Percentiles rank a stretch among this genome's conserved stretches.
Conservation (phyloP, 2,797 vertebrate species). For the Arnoldichthys spilopterus region DNA sequence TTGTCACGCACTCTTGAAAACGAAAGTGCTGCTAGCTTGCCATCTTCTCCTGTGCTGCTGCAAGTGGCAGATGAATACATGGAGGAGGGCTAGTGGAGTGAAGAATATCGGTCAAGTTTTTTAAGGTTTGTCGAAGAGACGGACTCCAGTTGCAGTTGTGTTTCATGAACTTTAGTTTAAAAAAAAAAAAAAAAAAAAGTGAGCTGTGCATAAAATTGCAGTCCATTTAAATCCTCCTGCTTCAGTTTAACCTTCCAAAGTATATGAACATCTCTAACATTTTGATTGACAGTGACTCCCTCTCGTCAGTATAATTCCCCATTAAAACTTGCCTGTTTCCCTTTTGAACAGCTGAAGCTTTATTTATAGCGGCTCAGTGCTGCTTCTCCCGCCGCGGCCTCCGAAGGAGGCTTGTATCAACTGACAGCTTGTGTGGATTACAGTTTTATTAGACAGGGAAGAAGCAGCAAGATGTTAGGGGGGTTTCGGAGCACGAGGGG, state of each 20-base stretch:
- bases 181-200: neutral
- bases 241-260: slow-evolving; percentile 39
- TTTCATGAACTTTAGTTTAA: slow-evolving; percentile 10
- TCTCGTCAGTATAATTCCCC: slow-evolving; percentile 61
- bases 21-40: neutral
- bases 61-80: neutral
- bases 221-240: slow-evolving; percentile 19
- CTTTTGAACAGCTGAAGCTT: slow-evolving; percentile 75
- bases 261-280: slow-evolving; percentile 37
- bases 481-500: slow-evolving; percentile 75
- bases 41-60: neutral
- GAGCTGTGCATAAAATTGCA: neutral
- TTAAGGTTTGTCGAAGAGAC: neutral
- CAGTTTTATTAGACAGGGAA: slow-evolving; percentile 82
- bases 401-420: slow-evolving; percentile 84
- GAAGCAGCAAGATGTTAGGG: slow-evolving; percentile 83
- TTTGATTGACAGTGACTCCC: slow-evolving; percentile 48
- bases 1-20: neutral
- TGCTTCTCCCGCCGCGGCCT: slow-evolving; percentile 75
- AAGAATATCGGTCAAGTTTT: slow-evolving; percentile 10
- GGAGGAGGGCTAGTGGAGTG: neutral
- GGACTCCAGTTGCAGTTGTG: slow-evolving; percentile 11
- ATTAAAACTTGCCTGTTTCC: slow-evolving; percentile 70
- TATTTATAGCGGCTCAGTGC: slow-evolving; percentile 76
- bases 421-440: slow-evolving; percentile 88